Percentiles rank a stretch among this genome's conserved stretches.
phyloP scores from a whole-genome alignment of 2,888 invertebrate species.

The Drosophila limbata region DNA sequence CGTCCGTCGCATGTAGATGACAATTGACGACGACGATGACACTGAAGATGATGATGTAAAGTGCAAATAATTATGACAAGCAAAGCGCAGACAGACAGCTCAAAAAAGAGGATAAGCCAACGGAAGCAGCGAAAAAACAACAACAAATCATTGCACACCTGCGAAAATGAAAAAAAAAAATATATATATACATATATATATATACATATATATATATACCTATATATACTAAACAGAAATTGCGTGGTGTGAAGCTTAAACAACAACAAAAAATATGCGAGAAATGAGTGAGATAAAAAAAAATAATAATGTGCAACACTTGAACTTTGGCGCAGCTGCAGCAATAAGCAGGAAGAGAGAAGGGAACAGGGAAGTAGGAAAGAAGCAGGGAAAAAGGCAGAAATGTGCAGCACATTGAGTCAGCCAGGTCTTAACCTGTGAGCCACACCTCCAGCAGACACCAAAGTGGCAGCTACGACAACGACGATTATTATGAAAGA shows the following conservation, averaged over 20 bases:
- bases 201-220: slow-evolving; percentile 17
- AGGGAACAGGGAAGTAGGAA: not conserved
- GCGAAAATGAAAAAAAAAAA: slow-evolving; percentile 30
- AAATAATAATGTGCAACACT: slow-evolving; percentile 67
- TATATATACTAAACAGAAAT: slow-evolving; percentile 30
- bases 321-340: slow-evolving; percentile 78
- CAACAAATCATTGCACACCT: slow-evolving; percentile 66
- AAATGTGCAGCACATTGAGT: slow-evolving; percentile 44
- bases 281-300: slow-evolving; percentile 20
- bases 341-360: slow-evolving; percentile 8
- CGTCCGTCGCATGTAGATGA: slow-evolving; percentile 50
- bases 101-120: slow-evolving; percentile 32
- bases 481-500: slow-evolving; percentile 72
- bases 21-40: not conserved
- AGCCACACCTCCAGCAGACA: slow-evolving; percentile 53
- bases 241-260: slow-evolving; percentile 52
- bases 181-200: slow-evolving; percentile 19
- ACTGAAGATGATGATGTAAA: slow-evolving; percentile 66
- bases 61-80: slow-evolving; percentile 80
- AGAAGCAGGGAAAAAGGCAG: slow-evolving; percentile 13
- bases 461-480: slow-evolving; percentile 48
- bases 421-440: slow-evolving; percentile 49
- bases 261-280: slow-evolving; percentile 13
- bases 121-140: slow-evolving; percentile 61
- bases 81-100: slow-evolving; percentile 17